These are phyloP conservation scores for Lontra canadensis DNA, from an alignment of 2,113 vertebrate species.

Conservation along the genomic window DNA sequence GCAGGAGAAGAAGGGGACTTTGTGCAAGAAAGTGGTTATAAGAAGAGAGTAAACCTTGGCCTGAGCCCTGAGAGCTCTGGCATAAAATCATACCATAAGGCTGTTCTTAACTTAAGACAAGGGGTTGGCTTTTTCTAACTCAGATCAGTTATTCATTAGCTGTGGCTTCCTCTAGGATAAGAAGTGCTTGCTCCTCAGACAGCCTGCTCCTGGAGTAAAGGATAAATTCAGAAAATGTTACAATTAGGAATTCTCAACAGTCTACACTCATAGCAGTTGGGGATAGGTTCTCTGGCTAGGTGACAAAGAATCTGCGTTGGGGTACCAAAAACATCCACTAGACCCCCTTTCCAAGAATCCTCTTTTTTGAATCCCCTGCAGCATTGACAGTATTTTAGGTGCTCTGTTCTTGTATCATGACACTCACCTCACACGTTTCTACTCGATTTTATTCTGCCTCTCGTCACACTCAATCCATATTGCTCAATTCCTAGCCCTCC, in stretches of 20 bases:
- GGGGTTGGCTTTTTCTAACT: background rate
- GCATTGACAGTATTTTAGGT: background rate
- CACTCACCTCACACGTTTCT: background rate
- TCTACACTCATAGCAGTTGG: background rate
- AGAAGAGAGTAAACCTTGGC: background rate
- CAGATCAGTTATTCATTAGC: background rate
- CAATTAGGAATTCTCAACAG: background rate
- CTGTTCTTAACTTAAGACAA: background rate
- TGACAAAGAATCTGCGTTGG: background rate
- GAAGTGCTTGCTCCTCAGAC: background rate
- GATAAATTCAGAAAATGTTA: background rate
- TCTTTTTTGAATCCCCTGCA: background rate
- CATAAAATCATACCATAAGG: background rate
- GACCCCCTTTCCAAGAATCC: background rate
- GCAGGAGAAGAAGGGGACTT: background rate
- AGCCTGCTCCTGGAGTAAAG: background rate
- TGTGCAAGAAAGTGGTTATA: background rate
- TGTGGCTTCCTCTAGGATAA: background rate
- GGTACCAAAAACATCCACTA: background rate
- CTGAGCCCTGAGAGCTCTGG: background rate
- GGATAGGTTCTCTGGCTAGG: background rate
- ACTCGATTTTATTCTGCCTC: background rate
- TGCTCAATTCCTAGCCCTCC: background rate
- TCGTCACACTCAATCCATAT: background rate
- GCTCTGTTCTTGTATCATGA: background rate